Evolutionary conservation across 2,888 invertebrate species (phyloP), one percentile per base, ranked within the genome.

Genomic region (Mesorhabditis sp.): DNA sequence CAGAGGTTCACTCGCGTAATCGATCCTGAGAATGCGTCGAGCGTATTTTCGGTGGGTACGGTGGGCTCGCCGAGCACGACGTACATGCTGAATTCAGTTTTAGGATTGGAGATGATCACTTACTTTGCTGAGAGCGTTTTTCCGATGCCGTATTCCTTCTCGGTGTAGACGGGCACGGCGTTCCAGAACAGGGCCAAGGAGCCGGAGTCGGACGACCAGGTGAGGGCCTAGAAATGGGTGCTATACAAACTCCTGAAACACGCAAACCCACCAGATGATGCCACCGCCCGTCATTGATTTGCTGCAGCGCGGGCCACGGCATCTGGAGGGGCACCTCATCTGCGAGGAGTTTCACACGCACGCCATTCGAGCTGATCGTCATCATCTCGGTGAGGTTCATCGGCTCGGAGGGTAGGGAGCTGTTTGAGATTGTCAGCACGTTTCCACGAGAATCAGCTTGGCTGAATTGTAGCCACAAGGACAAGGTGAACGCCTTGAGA

Each of bases 381-480:
- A 75, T 41, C 10, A 75, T 10, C 7, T 68, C 65, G 6, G 43
- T 62, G 10, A 42, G n/a, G 10, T 70, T 58, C 28, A 44, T 5
- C 4, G 65, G 28, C 42, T 70, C 65, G 65, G 65, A 67, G 4
- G 70, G 44, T 66, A 13, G 4, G 91, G 92, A 91, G 67, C 95
- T 94, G 75, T 92, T 91, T 86, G 95, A 95, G 4, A 95, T 90
- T 0, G 94, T 94, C 84, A 94, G 93, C 90, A 95, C 94, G 70
- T 93, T 92, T 76, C 95, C 95, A 72, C 92, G 76, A 4, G 92
- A 87, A 66, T 75, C 73, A 1, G 87, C 91, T 84, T 92, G 92
- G 0, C 93, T 92, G 84, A 93, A 97, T 86, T 95, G 93, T 0
- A 97, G 93, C 97, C 97, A 97, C 90, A 96, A 90, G 28, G 93